These are phyloP conservation scores for Byasa hedistus DNA, from an alignment of 2,888 invertebrate genomes.

Conservation along the genomic window DNA sequence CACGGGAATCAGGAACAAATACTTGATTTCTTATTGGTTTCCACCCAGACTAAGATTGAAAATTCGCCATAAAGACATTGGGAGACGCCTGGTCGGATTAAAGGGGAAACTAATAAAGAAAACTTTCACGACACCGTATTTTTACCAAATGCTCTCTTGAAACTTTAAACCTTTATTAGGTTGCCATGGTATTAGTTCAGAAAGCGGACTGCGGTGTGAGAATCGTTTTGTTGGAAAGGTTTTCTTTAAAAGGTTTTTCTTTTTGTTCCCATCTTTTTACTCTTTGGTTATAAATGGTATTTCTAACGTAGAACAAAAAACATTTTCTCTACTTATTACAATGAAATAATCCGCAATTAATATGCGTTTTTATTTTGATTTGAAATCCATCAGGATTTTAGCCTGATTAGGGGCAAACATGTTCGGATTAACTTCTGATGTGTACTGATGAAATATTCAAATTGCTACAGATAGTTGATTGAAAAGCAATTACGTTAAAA, in stretches of 20 bases:
- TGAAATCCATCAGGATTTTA: slow-evolving; percentile 10
- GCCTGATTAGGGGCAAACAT: slow-evolving; percentile 6
- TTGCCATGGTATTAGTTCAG: slow-evolving; percentile 62
- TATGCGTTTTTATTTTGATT: slow-evolving; percentile 8
- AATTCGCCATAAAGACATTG: slow-evolving; percentile 80
- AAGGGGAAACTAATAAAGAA: slow-evolving; percentile 79
- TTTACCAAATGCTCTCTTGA: slow-evolving; percentile 74
- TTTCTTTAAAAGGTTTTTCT: not conserved
- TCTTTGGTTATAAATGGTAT: slow-evolving; percentile 1
- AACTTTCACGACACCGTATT: slow-evolving; percentile 79
- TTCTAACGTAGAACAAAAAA: not conserved
- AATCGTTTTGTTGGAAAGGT: slow-evolving; percentile 30
- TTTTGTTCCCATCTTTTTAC: not conserved
- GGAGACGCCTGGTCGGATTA: slow-evolving; percentile 77
- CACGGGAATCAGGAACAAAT: slow-evolving; percentile 76
- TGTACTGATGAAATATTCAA: not conserved
- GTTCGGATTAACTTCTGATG: not conserved
- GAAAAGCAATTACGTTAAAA: not conserved
- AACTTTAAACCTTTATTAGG: slow-evolving; percentile 73
- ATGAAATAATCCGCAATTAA: not conserved
- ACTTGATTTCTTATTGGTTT: slow-evolving; percentile 80
- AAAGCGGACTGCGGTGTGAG: slow-evolving; percentile 56
- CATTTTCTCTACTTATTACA: not conserved
- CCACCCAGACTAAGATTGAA: slow-evolving; percentile 78
- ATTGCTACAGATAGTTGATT: not conserved